Percentiles rank a stretch among this genome's conserved stretches.
Evolutionary conservation across 2,888 invertebrate species (phyloP).

Genomic region (Geophilus truncorum): DNA sequence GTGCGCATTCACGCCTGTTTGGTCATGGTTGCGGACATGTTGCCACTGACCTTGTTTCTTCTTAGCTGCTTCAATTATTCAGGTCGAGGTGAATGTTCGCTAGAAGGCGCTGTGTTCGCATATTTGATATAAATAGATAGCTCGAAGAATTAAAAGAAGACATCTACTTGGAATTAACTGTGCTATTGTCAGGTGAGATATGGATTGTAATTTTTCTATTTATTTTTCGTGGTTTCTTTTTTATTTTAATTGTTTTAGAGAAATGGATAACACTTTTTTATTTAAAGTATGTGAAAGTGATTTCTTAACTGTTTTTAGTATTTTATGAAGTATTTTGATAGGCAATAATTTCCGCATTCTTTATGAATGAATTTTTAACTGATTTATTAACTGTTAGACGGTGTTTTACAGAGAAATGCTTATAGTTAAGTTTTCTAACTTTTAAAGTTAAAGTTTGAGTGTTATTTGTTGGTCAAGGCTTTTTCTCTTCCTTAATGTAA

Average conservation of each 20-base stretch:
- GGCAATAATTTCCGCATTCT: too few relatives aligned
- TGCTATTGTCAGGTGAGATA: background rate
- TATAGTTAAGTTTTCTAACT: too few relatives aligned
- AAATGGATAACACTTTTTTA: background rate
- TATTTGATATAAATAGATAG: background rate
- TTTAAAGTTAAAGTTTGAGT: too few relatives aligned
- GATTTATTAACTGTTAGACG: too few relatives aligned
- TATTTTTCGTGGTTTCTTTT: background rate
- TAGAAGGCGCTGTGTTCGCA: background rate
- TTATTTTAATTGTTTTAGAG: background rate
- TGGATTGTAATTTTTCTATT: background rate
- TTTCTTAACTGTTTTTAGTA: too few relatives aligned
- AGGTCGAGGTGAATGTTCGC: background rate
- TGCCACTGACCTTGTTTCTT: background rate
- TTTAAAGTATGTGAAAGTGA: too few relatives aligned
- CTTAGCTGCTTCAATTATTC: background rate
- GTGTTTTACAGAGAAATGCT: too few relatives aligned
- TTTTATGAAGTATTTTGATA: too few relatives aligned
- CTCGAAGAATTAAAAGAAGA: background rate
- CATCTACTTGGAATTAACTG: background rate
- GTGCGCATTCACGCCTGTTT: background rate
- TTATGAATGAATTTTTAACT: too few relatives aligned
- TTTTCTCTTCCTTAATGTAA: too few relatives aligned
- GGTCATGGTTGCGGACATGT: background rate
- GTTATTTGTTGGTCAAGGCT: too few relatives aligned